These are phyloP conservation scores for Equus przewalskii DNA, from an alignment of 2,113 vertebrate genomes.

Conservation along the genomic window DNA sequence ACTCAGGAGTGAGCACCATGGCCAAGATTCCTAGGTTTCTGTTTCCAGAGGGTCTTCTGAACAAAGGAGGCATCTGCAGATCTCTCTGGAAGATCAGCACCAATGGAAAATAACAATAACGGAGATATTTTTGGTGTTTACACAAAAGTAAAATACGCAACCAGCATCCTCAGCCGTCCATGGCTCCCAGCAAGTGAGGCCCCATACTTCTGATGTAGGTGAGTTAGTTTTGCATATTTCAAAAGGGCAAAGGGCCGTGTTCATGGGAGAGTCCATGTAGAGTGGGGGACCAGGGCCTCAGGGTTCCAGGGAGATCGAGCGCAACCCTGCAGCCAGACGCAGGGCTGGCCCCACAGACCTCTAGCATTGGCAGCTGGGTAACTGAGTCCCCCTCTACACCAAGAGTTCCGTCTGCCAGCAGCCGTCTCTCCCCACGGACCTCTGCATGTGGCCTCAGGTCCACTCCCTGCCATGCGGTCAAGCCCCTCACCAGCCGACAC, in stretches of 20 bases:
- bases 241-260: neutral
- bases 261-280: accelerated
- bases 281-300: accelerated
- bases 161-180: accelerated
- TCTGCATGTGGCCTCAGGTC: accelerated
- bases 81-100: neutral
- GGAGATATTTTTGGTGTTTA: neutral
- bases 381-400: neutral
- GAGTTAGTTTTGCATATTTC: neutral
- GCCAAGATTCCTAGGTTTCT: neutral
- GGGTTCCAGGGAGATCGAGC: accelerated
- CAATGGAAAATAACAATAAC: accelerated
- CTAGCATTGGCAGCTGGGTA: neutral
- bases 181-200: neutral
- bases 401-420: neutral
- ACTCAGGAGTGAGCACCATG: accelerated
- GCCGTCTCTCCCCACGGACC: neutral
- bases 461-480: too few relatives aligned
- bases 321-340: accelerated
- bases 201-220: accelerated
- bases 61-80: neutral
- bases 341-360: neutral
- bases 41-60: neutral
- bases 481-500: neutral
- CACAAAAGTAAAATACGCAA: neutral